phyloP scores from a whole-genome alignment of 2,888 invertebrate genomes.

The Machimus atricapillus region DNA sequence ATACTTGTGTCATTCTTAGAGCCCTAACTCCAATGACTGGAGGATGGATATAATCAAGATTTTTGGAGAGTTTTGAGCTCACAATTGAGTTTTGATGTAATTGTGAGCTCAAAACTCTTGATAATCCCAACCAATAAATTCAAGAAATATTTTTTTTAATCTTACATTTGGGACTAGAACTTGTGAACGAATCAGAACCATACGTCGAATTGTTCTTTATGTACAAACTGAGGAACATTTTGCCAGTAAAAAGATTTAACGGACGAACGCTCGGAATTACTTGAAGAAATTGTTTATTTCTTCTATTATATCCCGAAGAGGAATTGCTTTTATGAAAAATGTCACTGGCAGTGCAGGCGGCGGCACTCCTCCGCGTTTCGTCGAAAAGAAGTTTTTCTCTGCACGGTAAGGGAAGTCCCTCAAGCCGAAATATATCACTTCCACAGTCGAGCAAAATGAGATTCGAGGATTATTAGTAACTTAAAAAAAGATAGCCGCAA shows the following conservation, averaged over 20 bases:
- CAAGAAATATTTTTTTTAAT: too few relatives aligned
- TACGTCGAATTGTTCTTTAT: neutral
- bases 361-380: neutral
- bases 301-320: neutral
- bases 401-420: neutral
- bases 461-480: conserved; percentile 7
- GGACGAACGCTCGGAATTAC: neutral
- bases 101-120: too few relatives aligned
- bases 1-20: too few relatives aligned
- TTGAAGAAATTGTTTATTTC: neutral
- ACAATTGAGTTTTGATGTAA: too few relatives aligned
- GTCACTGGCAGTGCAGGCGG: neutral
- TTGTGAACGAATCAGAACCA: too few relatives aligned
- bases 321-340: neutral
- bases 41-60: too few relatives aligned
- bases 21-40: too few relatives aligned
- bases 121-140: too few relatives aligned
- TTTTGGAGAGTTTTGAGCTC: too few relatives aligned
- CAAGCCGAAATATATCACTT: conserved; percentile 28
- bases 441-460: neutral
- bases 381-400: neutral
- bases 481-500: neutral
- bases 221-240: neutral
- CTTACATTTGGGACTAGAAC: too few relatives aligned
- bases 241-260: neutral